A percentile compares a stretch with the other conserved stretches of the same genome.
These are phyloP conservation scores for Caerostris darwini DNA, from an alignment of 1,140 invertebrate genomes.

Conservation along the genomic window DNA sequence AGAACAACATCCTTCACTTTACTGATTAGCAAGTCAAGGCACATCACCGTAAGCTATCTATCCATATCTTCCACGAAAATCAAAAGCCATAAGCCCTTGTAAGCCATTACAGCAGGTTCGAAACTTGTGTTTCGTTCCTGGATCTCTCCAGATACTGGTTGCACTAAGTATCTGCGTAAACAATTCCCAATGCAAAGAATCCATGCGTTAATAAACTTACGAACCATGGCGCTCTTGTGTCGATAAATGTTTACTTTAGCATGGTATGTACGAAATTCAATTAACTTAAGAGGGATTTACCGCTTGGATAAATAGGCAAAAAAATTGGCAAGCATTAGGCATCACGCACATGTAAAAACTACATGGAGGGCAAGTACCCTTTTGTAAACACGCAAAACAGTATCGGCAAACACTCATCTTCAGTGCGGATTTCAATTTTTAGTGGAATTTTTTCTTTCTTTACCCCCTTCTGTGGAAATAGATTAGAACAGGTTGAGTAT, in stretches of 20 bases:
- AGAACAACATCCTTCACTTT: neutral
- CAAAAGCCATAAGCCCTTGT: neutral
- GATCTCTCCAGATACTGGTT: neutral
- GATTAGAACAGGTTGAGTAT: conserved; percentile 11
- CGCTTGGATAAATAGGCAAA: neutral
- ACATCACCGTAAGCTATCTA: neutral
- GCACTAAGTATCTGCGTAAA: neutral
- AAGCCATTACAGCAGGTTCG: neutral
- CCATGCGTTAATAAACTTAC: conserved; percentile 9
- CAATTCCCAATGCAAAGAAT: neutral
- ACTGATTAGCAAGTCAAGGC: neutral
- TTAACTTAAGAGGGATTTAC: conserved; percentile 39
- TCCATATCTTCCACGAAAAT: neutral
- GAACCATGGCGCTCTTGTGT: neutral
- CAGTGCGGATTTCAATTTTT: conserved; percentile 2
- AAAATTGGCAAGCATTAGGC: neutral
- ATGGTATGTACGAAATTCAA: neutral
- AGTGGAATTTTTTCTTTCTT: neutral
- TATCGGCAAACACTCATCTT: conserved; percentile 32
- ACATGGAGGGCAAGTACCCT: neutral
- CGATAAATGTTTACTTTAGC: conserved; percentile 1
- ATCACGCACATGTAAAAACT: conserved; percentile 26
- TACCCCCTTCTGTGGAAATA: neutral
- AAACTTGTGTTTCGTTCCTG: neutral
- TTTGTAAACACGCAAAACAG: conserved; percentile 42